Evolutionary conservation across 2,797 vertebrate species (phyloP), one percentile per base, ranked within the genome.

Genomic region (Jordanella pulchra): DNA sequence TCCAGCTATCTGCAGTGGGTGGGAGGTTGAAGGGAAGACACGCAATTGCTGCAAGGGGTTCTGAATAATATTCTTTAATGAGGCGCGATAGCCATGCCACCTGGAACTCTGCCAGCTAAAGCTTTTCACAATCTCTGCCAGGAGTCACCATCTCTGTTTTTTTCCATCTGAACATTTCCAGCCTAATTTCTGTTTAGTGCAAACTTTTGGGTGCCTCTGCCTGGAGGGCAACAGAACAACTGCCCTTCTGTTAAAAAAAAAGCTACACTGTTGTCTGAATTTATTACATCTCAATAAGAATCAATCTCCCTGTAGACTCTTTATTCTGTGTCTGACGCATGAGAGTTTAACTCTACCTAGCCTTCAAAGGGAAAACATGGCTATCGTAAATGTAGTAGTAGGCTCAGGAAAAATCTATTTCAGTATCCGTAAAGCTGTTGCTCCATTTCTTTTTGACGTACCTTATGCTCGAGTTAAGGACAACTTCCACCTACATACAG

Each of bases 31-130:
- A 71, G 67, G 77, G 64, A 67, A 73, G 81, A 80, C 81, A 56
- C 55, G 72, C 61, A 67, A 80, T 79, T 84, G 87, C 86, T 78
- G 70, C 78, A 85, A 92, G 85, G 86, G 81, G 87, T 81, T 88
- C 85, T 88, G 86, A 89, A 83, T 90, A 89, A 90, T 89, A 89
- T 89, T 88, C 87, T 91, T 77, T 93, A 93, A 93, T 92, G 93
- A 95, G 91, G 82, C 81, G 73, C 86, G 79, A 84, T 73, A 77
- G 86, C 79, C 83, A 67, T 55, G 54, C 77, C 83, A 89, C 89
- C 89, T 91, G 88, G 83, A 91, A 84, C 78, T 73, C 64, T 30
- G 84, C 84, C 84, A 85, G 81, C 67, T 75, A 77, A 71, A 79
- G 78, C 77, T 71, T 81, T 64, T 32, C 77, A 80, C 82, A 30